phyloP scores from a whole-genome alignment of 1,140 invertebrate genomes.

The Schlechtendalia chinensis region DNA sequence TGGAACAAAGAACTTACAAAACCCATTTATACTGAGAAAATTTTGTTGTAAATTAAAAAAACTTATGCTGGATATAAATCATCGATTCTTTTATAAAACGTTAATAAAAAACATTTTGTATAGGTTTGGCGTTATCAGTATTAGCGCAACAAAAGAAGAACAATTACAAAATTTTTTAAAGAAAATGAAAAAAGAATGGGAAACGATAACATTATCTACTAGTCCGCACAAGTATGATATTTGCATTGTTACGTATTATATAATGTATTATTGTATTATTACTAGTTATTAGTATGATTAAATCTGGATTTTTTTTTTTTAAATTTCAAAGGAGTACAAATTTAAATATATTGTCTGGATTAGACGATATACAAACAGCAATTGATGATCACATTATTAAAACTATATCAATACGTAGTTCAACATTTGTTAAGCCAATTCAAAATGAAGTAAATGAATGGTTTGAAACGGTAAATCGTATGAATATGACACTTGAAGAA shows the following conservation, averaged over 20 bases:
- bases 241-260: not conserved
- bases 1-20: no score
- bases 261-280: not conserved
- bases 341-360: constrained; percentile 73
- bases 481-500: constrained; percentile 79
- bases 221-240: constrained; percentile 64
- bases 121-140: constrained; percentile 77
- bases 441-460: constrained; percentile 75
- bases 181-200: constrained; percentile 86
- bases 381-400: constrained; percentile 88
- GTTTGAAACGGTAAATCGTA: constrained; percentile 75
- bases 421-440: constrained; percentile 88
- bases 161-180: constrained; percentile 74
- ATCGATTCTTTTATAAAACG: no score
- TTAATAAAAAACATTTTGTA: constrained; percentile 41
- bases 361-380: constrained; percentile 83
- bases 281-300: not conserved
- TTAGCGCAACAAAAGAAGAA: constrained; percentile 83
- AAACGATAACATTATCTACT: constrained; percentile 70
- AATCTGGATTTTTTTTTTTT: not conserved
- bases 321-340: constrained; percentile 66
- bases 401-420: constrained; percentile 84
- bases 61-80: no score
- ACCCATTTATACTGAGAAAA: no score
- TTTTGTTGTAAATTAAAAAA: no score